Evolutionary conservation across 2,113 vertebrate species (phyloP).

Genomic region (Plestiodon gilberti): DNA sequence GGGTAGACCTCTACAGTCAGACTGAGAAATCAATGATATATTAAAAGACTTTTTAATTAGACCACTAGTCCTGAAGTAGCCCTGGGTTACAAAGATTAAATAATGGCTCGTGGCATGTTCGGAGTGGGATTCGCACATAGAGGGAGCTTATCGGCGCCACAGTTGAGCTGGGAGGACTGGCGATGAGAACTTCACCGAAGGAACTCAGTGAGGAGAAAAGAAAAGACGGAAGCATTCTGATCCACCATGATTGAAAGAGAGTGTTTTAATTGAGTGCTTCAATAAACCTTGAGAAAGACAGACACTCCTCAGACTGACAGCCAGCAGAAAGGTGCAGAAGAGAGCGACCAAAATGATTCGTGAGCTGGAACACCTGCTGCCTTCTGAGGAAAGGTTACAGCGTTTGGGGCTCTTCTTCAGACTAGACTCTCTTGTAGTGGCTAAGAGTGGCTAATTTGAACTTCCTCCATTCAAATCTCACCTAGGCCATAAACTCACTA

Average conservation of each 20-base stretch:
- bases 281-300: slow-evolving; percentile 44
- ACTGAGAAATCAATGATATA: slow-evolving; percentile 66
- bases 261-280: slow-evolving; percentile 71
- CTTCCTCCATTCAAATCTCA: too few relatives aligned
- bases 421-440: too few relatives aligned
- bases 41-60: slow-evolving; percentile 62
- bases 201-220: slow-evolving; percentile 51
- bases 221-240: slow-evolving; percentile 55
- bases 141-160: slow-evolving; percentile 59
- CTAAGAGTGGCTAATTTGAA: too few relatives aligned
- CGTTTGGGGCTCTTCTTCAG: too few relatives aligned
- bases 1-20: slow-evolving; percentile 43
- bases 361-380: too few relatives aligned
- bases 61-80: slow-evolving; percentile 44
- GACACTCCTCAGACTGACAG: neutral
- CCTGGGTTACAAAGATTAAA: slow-evolving; percentile 60
- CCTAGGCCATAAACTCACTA: too few relatives aligned
- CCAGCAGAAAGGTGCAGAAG: too few relatives aligned
- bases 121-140: slow-evolving; percentile 36
- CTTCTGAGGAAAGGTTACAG: too few relatives aligned
- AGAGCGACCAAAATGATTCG: too few relatives aligned
- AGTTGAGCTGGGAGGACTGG: slow-evolving; percentile 53
- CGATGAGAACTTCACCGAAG: slow-evolving; percentile 42
- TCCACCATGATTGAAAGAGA: slow-evolving; percentile 57
- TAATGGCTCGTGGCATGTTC: slow-evolving; percentile 50